Evolutionary conservation across 1,140 invertebrate species (phyloP), one percentile per base, ranked within the genome.

Genomic region (Drosophila nigrodunni): DNA sequence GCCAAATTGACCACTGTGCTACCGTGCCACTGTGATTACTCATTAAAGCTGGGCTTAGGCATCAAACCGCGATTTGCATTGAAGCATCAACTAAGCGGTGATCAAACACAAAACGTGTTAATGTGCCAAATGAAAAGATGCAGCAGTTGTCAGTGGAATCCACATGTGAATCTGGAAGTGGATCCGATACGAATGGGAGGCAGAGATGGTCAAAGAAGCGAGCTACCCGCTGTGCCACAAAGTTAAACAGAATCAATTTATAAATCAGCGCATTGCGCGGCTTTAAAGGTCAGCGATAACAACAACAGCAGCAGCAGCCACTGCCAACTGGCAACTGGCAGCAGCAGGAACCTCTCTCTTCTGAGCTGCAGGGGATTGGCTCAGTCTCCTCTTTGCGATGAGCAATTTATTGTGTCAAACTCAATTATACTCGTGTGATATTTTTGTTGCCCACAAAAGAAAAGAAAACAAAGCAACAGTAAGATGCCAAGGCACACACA

Each of bases 391-490:
- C 76, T 82, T 73, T 70, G 80, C 77, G 89, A 86, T 91, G 89
- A 91, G 89, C 90, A 91, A 91, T 91, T 91, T 91, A 91, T 91
- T 91, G 90, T 91, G 90, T 91, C 90, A 91, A 91, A 91, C 90
- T 91, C 89, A 91, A 91, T 91, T 91, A 91, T 91, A 91, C 89
- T 88, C 85, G 85, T 88, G 85, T 88, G 85, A 88, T 88, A 88
- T 88, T 88, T 88, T 85, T 85, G 85, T 89, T 83, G 85, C 68
- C 86, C 78, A 75, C 77, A 77, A 75, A 85, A 80, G 71, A 78
- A 60, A 41, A 74, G 10, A 57, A 57, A 57, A 41, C 37, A 57
- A 57, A 37, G 52, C 65, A 46, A 72, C 64, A 82, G 34, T 66
- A 73, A 58, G 55, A 65, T 67, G 57, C 76, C 46, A 62, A 58